Percentiles rank a stretch among this genome's conserved stretches.
Evolutionary conservation across 2,888 invertebrate species (phyloP).

Genomic region (Anoplius nigerrimus): DNA sequence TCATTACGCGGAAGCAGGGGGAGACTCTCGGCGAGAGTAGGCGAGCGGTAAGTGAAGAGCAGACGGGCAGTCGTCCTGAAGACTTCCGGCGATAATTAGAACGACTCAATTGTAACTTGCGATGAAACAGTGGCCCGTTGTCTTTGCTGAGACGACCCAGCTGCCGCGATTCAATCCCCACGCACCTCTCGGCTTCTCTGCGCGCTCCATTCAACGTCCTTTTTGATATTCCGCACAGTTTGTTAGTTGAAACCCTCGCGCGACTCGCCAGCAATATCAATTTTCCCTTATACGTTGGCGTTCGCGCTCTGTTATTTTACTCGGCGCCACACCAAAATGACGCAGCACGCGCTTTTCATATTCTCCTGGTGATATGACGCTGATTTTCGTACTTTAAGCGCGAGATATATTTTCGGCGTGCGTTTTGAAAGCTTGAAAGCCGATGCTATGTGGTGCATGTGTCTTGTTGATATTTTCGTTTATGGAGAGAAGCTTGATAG

Average conservation of each 20-base stretch:
- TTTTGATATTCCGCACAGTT: neutral
- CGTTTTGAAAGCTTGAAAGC: too few species aligned
- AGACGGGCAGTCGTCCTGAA: conserved; percentile 23
- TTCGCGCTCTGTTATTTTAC: neutral
- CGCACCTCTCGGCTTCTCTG: conserved; percentile 9
- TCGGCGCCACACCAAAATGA: neutral
- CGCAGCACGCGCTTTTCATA: too few species aligned
- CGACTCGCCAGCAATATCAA: too few species aligned
- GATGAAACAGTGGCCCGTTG: conserved; percentile 43
- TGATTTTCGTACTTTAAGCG: too few species aligned
- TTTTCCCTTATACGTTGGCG: too few species aligned
- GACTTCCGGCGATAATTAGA: conserved; percentile 57
- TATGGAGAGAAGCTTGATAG: too few species aligned
- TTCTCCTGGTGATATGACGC: too few species aligned
- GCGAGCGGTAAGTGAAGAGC: conserved; percentile 22
- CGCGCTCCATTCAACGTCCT: neutral
- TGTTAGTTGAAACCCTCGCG: too few species aligned
- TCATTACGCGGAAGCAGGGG: conserved; percentile 38
- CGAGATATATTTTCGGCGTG: too few species aligned
- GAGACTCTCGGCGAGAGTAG: conserved; percentile 29
- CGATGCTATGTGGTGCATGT: too few species aligned
- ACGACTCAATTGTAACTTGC: conserved; percentile 52
- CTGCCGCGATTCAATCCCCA: conserved; percentile 16
- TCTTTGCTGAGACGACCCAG: conserved; percentile 12
- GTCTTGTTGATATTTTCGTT: too few species aligned